phyloP scores from a whole-genome alignment of 2,113 vertebrate genomes.

The Lasiurus cinereus region DNA sequence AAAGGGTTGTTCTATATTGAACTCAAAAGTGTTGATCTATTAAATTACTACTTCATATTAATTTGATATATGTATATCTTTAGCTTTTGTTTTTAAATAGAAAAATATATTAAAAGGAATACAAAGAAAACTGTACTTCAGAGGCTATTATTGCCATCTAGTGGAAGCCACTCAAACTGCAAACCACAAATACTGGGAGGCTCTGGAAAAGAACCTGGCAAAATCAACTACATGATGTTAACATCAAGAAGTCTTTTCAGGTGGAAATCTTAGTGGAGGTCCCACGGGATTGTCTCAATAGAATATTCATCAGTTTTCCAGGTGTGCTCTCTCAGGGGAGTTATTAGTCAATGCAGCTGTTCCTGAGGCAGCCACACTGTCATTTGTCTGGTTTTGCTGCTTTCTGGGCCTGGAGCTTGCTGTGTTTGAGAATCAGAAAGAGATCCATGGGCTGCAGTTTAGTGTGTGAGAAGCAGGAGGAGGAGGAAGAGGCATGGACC shows the following conservation, averaged over 20 bases:
- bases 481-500: accelerated
- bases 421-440: background rate
- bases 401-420: background rate
- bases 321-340: too few species aligned
- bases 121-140: background rate
- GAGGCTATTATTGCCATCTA: slow-evolving; percentile 53
- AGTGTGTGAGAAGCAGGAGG: accelerated
- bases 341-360: too few species aligned
- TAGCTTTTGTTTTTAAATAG: background rate
- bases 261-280: too few species aligned
- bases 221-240: background rate
- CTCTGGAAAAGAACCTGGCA: background rate
- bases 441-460: accelerated
- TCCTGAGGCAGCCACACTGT: too few species aligned
- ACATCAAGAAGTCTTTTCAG: background rate
- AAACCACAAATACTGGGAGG: background rate
- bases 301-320: too few species aligned
- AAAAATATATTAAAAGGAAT: slow-evolving; percentile 1
- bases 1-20: background rate
- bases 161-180: slow-evolving; percentile 20
- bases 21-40: background rate
- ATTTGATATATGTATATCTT: background rate
- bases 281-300: too few species aligned
- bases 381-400: too few species aligned
- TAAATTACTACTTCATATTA: background rate